Evolutionary conservation across 1,140 invertebrate species (phyloP).

Genomic region (Lasioglossum albipes): DNA sequence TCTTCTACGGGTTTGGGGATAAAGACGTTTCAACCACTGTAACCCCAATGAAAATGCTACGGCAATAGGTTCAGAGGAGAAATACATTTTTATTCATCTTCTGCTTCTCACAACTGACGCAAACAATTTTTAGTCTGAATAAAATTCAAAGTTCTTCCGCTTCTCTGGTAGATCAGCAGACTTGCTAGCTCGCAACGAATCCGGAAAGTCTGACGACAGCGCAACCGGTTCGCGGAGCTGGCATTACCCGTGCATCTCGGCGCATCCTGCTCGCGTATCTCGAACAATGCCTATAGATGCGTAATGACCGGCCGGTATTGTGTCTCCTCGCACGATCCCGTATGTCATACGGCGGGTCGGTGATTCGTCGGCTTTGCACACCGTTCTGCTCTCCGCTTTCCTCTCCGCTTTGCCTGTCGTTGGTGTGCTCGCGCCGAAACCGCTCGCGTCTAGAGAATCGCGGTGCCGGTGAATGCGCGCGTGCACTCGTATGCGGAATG

Average conservation of each 20-base stretch:
- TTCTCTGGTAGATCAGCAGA: too few species aligned
- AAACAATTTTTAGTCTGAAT: too few species aligned
- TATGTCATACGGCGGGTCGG: conserved; percentile 54
- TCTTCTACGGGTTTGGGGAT: too few species aligned
- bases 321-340: conserved; percentile 51
- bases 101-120: too few species aligned
- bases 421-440: conserved; percentile 25
- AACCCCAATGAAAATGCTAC: too few species aligned
- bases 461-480: not conserved
- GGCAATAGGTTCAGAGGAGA: too few species aligned
- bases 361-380: conserved; percentile 30
- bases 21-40: too few species aligned
- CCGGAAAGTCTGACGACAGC: not conserved
- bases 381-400: too few species aligned
- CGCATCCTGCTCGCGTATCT: conserved; percentile 44
- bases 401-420: not conserved
- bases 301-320: conserved; percentile 70
- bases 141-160: too few species aligned
- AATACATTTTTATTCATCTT: too few species aligned
- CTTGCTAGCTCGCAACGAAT: too few species aligned
- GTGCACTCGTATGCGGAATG: conserved; percentile 4
- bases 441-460: conserved; percentile 28
- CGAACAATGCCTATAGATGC: conserved; percentile 68
- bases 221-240: conserved; percentile 59
- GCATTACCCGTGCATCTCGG: conserved; percentile 56